Conservation (phyloP, 2,888 invertebrate genomes). For the Apotomis betuletana region DNA sequence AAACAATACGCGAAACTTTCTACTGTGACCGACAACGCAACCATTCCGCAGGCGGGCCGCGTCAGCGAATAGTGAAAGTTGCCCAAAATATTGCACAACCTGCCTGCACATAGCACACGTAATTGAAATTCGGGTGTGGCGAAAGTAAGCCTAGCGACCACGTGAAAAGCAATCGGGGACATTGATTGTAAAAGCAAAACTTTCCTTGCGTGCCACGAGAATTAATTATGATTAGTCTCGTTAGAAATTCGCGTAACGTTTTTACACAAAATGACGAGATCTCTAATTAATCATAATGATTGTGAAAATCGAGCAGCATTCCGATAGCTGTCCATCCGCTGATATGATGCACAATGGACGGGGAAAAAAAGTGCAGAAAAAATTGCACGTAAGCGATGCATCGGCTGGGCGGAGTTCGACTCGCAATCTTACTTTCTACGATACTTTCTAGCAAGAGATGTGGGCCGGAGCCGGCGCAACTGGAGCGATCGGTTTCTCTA, state of each 20-base stretch:
- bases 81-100: constrained; percentile 80
- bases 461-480: constrained; percentile 78
- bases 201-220: constrained; percentile 34
- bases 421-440: constrained; percentile 82
- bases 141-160: constrained; percentile 71
- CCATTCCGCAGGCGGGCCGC: constrained; percentile 77
- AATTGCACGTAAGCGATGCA: constrained; percentile 76
- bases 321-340: constrained; percentile 40
- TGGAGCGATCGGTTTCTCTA: constrained; percentile 82
- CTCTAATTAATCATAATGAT: constrained; percentile 25
- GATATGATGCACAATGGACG: constrained; percentile 38
- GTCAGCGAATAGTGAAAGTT: constrained; percentile 81
- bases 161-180: constrained; percentile 33
- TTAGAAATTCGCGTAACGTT: constrained; percentile 26
- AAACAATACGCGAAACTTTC: constrained; percentile 65
- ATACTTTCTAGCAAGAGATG: constrained; percentile 83
- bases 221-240: constrained; percentile 27
- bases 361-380: constrained; percentile 65
- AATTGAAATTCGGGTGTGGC: constrained; percentile 79
- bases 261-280: constrained; percentile 24
- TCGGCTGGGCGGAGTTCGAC: constrained; percentile 70
- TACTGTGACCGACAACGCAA: constrained; percentile 77
- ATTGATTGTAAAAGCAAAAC: constrained; percentile 39
- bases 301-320: constrained; percentile 48
- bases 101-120: constrained; percentile 70